Percentiles rank a stretch among this genome's conserved stretches.
Evolutionary conservation across 2,797 vertebrate species (phyloP).

Genomic region (Urophycis tenuis): DNA sequence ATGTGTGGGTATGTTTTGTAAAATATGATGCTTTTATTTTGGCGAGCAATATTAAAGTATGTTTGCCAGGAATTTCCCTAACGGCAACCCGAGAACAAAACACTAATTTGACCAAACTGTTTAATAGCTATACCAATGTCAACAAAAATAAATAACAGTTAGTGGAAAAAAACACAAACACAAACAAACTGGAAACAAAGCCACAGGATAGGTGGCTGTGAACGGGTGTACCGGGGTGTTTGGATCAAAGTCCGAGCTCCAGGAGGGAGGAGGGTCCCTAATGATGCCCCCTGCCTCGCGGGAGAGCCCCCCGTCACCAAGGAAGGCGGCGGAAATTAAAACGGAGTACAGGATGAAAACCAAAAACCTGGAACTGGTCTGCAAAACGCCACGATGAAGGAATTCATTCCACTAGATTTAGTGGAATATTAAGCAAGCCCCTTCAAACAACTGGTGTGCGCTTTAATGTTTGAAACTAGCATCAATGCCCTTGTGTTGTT

Average conservation of each 20-base stretch:
- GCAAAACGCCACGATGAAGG: not conserved
- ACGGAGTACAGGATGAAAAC: not conserved
- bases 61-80: not conserved
- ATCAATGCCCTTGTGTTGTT: not conserved
- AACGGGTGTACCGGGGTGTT: not conserved
- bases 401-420: not conserved
- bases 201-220: not conserved
- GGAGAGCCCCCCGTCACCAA: too few relatives aligned
- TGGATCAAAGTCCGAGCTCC: not conserved
- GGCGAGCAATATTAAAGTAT: not conserved
- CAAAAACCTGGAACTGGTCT: not conserved
- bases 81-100: not conserved
- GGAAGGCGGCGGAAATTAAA: not conserved
- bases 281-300: not conserved
- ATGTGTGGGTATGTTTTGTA: not conserved
- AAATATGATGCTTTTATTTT: not conserved
- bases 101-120: not conserved
- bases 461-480: conserved; percentile 3
- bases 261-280: not conserved
- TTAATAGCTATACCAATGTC: not conserved
- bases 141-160: not conserved
- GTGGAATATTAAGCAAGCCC: not conserved
- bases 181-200: not conserved
- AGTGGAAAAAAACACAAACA: not conserved
- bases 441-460: not conserved